Evolutionary conservation across 2,888 invertebrate genomes (phyloP).

Genomic region (Tachina fera): DNA sequence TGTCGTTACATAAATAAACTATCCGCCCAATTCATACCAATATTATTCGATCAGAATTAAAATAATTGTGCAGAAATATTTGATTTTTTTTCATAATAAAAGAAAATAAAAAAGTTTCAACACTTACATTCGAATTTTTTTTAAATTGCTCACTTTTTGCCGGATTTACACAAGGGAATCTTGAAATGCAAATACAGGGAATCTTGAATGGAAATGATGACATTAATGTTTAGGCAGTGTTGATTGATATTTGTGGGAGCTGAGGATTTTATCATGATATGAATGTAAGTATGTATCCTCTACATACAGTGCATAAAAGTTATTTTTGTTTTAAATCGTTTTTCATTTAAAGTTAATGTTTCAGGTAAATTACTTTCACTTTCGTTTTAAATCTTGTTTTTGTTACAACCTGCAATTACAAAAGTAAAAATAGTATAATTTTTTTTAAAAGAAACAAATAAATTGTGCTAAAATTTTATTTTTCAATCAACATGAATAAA

Average conservation of each 20-base stretch:
- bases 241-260: neutral
- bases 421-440: neutral
- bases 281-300: neutral
- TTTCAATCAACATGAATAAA: neutral
- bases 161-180: neutral
- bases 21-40: neutral
- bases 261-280: neutral
- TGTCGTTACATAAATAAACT: too few relatives aligned
- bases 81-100: conserved; percentile 1
- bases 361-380: neutral
- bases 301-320: neutral
- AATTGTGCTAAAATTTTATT: neutral
- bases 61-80: neutral
- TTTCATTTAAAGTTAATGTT: neutral
- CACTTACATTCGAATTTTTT: conserved; percentile 3
- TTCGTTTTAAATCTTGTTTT: neutral
- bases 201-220: conserved; percentile 7
- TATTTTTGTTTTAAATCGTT: neutral
- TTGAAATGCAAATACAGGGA: neutral
- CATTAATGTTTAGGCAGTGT: neutral
- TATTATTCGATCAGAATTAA: neutral
- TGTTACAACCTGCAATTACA: conserved; percentile 26
- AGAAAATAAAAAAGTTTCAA: neutral
- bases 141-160: neutral
- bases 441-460: neutral